phyloP scores from a whole-genome alignment of 2,888 invertebrate species.

The Caradrina clavipalpis region DNA sequence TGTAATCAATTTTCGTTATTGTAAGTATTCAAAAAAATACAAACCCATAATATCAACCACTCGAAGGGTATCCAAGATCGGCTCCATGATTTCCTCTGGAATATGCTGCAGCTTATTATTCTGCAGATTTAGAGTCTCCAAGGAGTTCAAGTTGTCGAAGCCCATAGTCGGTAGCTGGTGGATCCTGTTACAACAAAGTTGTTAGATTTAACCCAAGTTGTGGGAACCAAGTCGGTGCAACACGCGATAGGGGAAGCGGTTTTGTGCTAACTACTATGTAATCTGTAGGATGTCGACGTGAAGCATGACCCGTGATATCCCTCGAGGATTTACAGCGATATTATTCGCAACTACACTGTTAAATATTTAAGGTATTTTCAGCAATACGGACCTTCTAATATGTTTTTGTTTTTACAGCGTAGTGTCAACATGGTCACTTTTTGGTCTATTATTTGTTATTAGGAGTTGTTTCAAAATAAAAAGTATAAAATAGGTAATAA shows the following conservation, averaged over 20 bases:
- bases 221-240: constrained; percentile 15
- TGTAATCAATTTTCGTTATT: too few species aligned
- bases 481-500: too few species aligned
- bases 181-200: constrained; percentile 91
- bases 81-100: constrained; percentile 97
- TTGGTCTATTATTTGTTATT: too few species aligned
- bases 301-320: constrained; percentile 21
- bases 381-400: not conserved
- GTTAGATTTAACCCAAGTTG: constrained; percentile 42
- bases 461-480: too few species aligned
- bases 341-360: not conserved
- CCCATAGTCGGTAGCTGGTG: constrained; percentile 95
- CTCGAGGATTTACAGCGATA: constrained; percentile 12
- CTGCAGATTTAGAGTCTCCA: constrained; percentile 96
- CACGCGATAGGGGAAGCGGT: constrained; percentile 19
- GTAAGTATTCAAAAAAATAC: constrained; percentile 42
- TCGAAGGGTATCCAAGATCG: constrained; percentile 95
- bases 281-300: constrained; percentile 14
- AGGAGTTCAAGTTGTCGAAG: constrained; percentile 96
- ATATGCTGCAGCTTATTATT: constrained; percentile 96
- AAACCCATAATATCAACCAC: constrained; percentile 97
- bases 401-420: not conserved
- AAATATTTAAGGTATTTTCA: not conserved
- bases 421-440: too few species aligned
- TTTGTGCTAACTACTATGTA: constrained; percentile 24